phyloP scores from a whole-genome alignment of 2,888 invertebrate genomes.

The Rotaria macrura region DNA sequence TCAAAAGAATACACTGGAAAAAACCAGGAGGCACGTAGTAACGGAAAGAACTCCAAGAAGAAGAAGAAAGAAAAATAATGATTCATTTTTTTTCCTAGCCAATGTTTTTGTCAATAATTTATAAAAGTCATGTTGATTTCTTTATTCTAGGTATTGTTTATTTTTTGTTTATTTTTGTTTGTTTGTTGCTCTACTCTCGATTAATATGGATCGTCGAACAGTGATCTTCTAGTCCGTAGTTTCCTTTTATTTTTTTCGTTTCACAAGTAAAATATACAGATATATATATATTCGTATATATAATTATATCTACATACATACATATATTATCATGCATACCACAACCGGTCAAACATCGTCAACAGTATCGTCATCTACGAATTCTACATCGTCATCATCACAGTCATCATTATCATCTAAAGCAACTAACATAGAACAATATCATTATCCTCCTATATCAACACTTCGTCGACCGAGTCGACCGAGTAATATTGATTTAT shows the following conservation, averaged over 20 bases:
- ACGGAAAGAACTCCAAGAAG: too few relatives aligned
- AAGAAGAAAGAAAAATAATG: background rate
- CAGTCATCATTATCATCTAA: too few relatives aligned
- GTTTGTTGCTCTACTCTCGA: background rate
- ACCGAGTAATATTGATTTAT: slow-evolving; percentile 9
- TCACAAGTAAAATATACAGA: background rate
- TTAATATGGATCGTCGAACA: background rate
- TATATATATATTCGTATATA: too few relatives aligned
- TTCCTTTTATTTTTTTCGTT: too few relatives aligned
- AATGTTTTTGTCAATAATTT: background rate
- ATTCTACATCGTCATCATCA: background rate
- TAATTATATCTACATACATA: too few relatives aligned
- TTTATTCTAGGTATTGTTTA: background rate
- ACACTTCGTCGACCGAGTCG: slow-evolving; percentile 15
- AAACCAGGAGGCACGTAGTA: background rate
- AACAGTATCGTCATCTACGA: background rate
- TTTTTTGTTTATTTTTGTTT: background rate
- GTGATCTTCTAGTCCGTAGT: background rate
- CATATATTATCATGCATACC: background rate
- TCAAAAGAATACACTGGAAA: background rate
- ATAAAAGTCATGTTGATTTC: background rate
- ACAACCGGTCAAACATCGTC: background rate
- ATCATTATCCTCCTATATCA: slow-evolving; percentile 10
- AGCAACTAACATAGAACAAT: background rate
- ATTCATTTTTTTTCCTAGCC: background rate